These are phyloP conservation scores for Ranitomeya imitator DNA, from an alignment of 2,113 vertebrate species.

Conservation along the genomic window DNA sequence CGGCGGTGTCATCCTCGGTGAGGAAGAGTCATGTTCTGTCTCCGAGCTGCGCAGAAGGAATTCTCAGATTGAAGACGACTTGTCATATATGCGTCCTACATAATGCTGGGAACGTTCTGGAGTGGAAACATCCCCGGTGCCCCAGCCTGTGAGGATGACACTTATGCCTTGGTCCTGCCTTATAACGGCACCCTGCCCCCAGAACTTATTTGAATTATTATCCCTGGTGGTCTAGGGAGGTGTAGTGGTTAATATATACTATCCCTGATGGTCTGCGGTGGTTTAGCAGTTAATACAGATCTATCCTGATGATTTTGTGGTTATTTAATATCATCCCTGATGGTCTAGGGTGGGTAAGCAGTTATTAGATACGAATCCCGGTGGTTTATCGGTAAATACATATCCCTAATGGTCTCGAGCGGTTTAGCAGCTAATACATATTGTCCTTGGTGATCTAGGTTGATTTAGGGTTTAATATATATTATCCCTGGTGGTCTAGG, in stretches of 20 bases:
- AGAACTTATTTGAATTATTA: background rate
- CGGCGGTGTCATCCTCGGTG: background rate
- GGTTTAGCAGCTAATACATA: too few species aligned
- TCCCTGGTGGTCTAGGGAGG: too few species aligned
- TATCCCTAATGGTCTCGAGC: too few species aligned
- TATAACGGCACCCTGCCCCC: background rate
- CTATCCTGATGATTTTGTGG: too few species aligned
- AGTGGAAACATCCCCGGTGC: constrained; percentile 16
- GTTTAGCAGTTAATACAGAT: background rate
- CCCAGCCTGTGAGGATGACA: background rate
- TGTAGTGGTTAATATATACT: background rate
- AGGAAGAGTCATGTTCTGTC: background rate
- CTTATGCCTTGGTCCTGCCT: background rate
- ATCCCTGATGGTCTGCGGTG: background rate
- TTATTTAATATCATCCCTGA: too few species aligned
- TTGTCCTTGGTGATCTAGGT: too few species aligned
- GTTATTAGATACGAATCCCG: too few species aligned
- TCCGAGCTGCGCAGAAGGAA: background rate
- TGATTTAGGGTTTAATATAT: too few species aligned
- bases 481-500: too few species aligned
- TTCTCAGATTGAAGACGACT: background rate
- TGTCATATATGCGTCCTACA: background rate
- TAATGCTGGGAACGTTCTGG: constrained; percentile 7
- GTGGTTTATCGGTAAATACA: too few species aligned
- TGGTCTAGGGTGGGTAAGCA: too few species aligned